These are phyloP conservation scores for Phrixothrix hirtus DNA, from an alignment of 2,888 invertebrate genomes.

Conservation along the genomic window DNA sequence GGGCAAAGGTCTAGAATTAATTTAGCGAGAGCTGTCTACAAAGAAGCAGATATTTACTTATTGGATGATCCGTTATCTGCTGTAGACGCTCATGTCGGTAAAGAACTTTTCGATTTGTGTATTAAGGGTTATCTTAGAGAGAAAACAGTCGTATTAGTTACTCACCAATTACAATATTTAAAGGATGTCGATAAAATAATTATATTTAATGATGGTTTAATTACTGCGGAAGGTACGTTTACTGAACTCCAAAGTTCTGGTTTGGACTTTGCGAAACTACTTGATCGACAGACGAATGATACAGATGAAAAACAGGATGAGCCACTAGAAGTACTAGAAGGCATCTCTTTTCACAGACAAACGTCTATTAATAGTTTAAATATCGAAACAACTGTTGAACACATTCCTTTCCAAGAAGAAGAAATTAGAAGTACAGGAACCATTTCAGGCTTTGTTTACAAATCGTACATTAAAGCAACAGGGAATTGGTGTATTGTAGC, in stretches of 20 bases:
- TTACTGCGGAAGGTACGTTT: conserved; percentile 62
- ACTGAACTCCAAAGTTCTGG: conserved; percentile 70
- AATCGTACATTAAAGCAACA: conserved; percentile 72
- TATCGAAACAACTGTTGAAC: conserved; percentile 52
- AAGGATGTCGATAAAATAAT: conserved; percentile 62
- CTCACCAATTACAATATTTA: conserved; percentile 83
- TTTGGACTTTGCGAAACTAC: conserved; percentile 68
- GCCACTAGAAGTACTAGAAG: too few relatives aligned
- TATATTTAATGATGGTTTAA: conserved; percentile 59
- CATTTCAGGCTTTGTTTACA: conserved; percentile 60
- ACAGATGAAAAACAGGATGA: neutral
- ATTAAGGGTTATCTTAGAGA: conserved; percentile 63
- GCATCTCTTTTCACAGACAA: conserved; percentile 47
- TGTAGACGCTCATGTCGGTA: conserved; percentile 72
- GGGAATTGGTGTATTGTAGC: conserved; percentile 67
- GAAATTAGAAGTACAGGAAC: conserved; percentile 68
- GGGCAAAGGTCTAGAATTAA: conserved; percentile 74
- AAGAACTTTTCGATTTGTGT: conserved; percentile 71
- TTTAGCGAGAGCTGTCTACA: conserved; percentile 67
- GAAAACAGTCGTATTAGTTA: conserved; percentile 77
- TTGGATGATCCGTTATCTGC: conserved; percentile 77
- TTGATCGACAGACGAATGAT: conserved; percentile 3
- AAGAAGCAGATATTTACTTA: conserved; percentile 73
- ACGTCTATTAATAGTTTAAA: conserved; percentile 61
- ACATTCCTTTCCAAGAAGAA: conserved; percentile 55